phyloP scores from a whole-genome alignment of 2,888 invertebrate genomes.

The Drymonia ruficornis region DNA sequence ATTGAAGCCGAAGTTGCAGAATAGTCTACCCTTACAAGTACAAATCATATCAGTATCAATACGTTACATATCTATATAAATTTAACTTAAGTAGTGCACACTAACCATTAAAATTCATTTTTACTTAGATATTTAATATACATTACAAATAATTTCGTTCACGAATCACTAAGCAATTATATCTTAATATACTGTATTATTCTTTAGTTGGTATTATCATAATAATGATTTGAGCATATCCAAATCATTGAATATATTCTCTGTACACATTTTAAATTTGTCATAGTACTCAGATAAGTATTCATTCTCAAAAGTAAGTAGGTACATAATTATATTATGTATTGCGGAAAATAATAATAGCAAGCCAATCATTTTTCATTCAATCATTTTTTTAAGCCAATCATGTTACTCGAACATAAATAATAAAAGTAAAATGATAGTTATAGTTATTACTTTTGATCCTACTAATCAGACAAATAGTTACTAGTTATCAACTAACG shows the following conservation, averaged over 20 bases:
- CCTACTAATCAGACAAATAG: slow-evolving; percentile 38
- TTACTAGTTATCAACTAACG: slow-evolving; percentile 38
- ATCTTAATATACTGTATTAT: slow-evolving; percentile 48
- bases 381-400: no score
- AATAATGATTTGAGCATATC: slow-evolving; percentile 64
- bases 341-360: neutral
- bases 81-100: slow-evolving; percentile 69
- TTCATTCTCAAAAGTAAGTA: no score
- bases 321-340: neutral
- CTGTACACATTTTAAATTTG: slow-evolving; percentile 49
- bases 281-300: slow-evolving; percentile 1
- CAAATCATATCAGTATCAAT: slow-evolving; percentile 52
- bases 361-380: no score
- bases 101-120: slow-evolving; percentile 84
- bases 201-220: slow-evolving; percentile 39
- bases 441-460: slow-evolving; percentile 15
- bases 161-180: slow-evolving; percentile 53
- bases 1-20: slow-evolving; percentile 57
- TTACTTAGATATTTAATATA: slow-evolving; percentile 75
- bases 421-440: neutral
- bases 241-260: slow-evolving; percentile 49
- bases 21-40: slow-evolving; percentile 53
- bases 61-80: slow-evolving; percentile 47
- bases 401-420: no score
- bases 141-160: slow-evolving; percentile 83